These are phyloP conservation scores for Xyrauchen texanus DNA, from an alignment of 2,113 vertebrate genomes.

Conservation along the genomic window DNA sequence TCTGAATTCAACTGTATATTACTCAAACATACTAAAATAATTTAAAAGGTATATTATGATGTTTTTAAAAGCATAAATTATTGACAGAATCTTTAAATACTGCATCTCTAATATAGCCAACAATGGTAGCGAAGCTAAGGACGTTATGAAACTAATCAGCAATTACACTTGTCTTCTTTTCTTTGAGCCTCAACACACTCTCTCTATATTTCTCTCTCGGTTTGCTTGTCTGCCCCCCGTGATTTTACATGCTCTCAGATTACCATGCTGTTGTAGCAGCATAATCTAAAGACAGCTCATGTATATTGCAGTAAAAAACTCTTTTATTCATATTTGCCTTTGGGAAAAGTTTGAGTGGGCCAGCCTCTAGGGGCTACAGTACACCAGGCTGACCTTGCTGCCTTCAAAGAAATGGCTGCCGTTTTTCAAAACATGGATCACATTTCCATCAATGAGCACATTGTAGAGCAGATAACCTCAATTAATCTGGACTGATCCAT, in stretches of 20 bases:
- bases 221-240: background rate
- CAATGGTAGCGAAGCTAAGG: no score
- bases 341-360: slow-evolving; percentile 1
- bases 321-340: slow-evolving; percentile 5
- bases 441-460: background rate
- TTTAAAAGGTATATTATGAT: no score
- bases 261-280: background rate
- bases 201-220: no score
- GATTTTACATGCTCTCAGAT: background rate
- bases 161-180: no score
- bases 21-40: no score
- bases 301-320: background rate
- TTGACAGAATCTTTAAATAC: no score
- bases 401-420: slow-evolving; percentile 28
- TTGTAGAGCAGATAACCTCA: slow-evolving; percentile 38
- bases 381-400: slow-evolving; percentile 16
- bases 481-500: slow-evolving; percentile 43
- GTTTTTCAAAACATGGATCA: slow-evolving; percentile 21
- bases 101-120: no score
- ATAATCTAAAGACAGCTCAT: background rate
- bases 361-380: background rate
- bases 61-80: no score
- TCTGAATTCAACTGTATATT: no score
- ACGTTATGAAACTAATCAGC: no score
- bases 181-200: no score